phyloP scores from a whole-genome alignment of 2,113 vertebrate species.

The Campylorhamphus procurvoides region DNA sequence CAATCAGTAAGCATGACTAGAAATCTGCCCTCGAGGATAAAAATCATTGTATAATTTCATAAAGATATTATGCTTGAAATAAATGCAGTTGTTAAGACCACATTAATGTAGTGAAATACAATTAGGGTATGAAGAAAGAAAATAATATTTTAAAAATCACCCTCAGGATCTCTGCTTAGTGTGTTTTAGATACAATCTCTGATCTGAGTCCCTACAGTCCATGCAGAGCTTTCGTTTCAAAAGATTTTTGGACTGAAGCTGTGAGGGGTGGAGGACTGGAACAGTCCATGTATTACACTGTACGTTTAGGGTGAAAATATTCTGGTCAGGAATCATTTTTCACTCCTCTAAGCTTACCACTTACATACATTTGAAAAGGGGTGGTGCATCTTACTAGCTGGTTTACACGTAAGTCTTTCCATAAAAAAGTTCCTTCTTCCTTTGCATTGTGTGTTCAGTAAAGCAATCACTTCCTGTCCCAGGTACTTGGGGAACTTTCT shows the following conservation, averaged over 20 bases:
- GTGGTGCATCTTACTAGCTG: background rate
- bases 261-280: background rate
- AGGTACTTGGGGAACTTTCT: background rate
- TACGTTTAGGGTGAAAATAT: background rate
- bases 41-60: background rate
- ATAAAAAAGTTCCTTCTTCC: background rate
- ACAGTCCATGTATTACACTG: background rate
- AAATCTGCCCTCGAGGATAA: background rate
- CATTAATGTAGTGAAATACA: background rate
- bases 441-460: background rate
- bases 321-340: background rate
- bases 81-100: background rate
- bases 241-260: background rate
- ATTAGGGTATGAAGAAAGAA: background rate
- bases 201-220: background rate
- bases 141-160: background rate
- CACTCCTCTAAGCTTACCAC: background rate
- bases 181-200: background rate
- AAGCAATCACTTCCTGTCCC: background rate
- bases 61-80: background rate
- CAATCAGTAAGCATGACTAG: background rate
- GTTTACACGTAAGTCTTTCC: background rate
- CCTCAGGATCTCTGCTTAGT: background rate
- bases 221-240: background rate
- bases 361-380: background rate